phyloP scores from a whole-genome alignment of 2,888 invertebrate species.

The Conistra vaccinii region DNA sequence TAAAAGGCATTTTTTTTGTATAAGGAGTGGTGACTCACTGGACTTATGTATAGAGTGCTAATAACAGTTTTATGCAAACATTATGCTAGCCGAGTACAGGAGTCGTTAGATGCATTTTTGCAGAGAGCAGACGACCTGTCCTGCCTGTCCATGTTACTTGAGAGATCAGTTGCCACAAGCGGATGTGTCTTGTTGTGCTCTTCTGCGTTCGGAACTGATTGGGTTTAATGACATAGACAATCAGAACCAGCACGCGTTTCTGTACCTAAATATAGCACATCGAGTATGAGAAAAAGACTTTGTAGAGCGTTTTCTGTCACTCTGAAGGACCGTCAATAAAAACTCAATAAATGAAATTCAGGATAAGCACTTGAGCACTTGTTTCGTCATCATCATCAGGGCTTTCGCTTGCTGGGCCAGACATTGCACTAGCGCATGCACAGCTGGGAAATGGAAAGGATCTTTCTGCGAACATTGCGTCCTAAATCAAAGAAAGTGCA shows the following conservation, averaged over 20 bases:
- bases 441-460: slow-evolving; percentile 4
- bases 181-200: slow-evolving; percentile 67
- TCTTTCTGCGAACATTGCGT: background rate
- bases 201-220: slow-evolving; percentile 57
- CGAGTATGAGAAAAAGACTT: background rate
- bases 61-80: background rate
- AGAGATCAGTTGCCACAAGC: slow-evolving; percentile 41
- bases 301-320: background rate
- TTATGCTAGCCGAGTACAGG: background rate
- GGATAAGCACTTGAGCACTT: background rate
- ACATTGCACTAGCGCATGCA: background rate
- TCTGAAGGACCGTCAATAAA: background rate
- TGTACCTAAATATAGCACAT: background rate
- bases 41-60: background rate
- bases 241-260: slow-evolving; percentile 10
- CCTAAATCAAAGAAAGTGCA: background rate
- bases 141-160: slow-evolving; percentile 6
- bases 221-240: slow-evolving; percentile 30
- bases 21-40: too few relatives aligned
- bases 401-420: slow-evolving; percentile 5
- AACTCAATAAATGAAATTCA: background rate
- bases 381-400: background rate
- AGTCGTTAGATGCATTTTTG: slow-evolving; percentile 6
- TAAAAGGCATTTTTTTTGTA: too few relatives aligned
- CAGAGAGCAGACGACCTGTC: slow-evolving; percentile 1